These are phyloP conservation scores for Vanessa tameamea DNA, from an alignment of 1,140 invertebrate species.

Conservation along the genomic window DNA sequence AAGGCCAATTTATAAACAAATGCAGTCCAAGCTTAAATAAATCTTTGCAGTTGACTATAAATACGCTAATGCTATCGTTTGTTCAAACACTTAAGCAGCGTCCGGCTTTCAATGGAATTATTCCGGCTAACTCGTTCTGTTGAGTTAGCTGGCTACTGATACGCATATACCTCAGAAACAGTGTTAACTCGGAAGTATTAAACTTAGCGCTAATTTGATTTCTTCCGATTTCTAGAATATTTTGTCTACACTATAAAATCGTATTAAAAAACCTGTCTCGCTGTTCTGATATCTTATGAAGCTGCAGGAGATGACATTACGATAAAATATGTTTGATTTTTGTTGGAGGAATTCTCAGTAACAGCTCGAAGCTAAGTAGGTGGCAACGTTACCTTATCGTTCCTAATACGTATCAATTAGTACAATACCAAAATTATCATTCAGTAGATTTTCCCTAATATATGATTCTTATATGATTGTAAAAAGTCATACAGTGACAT, in stretches of 20 bases:
- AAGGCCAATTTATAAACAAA: conserved; percentile 1
- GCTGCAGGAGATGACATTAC: too few relatives aligned
- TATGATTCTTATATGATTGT: too few relatives aligned
- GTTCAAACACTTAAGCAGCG: neutral
- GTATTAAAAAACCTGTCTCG: too few relatives aligned
- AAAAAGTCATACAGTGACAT: too few relatives aligned
- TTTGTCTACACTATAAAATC: neutral
- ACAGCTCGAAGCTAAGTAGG: too few relatives aligned
- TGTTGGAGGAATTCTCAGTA: too few relatives aligned
- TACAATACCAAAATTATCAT: too few relatives aligned
- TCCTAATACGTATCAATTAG: too few relatives aligned
- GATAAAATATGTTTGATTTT: too few relatives aligned
- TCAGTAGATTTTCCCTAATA: too few relatives aligned
- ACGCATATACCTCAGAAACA: neutral
- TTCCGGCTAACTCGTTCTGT: neutral
- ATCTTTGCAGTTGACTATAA: conserved; percentile 3
- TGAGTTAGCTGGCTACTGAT: neutral
- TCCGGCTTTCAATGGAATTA: conserved; percentile 5
- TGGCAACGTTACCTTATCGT: too few relatives aligned
- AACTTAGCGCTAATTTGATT: neutral
- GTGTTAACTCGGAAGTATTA: neutral
- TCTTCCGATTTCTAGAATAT: neutral
- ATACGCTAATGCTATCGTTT: conserved; percentile 8
- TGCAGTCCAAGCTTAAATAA: neutral
- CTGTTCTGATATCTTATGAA: too few relatives aligned